A percentile compares a stretch with the other conserved stretches of the same genome.
These are phyloP conservation scores for Lates japonicus DNA, from an alignment of 2,797 vertebrate genomes.

Conservation along the genomic window DNA sequence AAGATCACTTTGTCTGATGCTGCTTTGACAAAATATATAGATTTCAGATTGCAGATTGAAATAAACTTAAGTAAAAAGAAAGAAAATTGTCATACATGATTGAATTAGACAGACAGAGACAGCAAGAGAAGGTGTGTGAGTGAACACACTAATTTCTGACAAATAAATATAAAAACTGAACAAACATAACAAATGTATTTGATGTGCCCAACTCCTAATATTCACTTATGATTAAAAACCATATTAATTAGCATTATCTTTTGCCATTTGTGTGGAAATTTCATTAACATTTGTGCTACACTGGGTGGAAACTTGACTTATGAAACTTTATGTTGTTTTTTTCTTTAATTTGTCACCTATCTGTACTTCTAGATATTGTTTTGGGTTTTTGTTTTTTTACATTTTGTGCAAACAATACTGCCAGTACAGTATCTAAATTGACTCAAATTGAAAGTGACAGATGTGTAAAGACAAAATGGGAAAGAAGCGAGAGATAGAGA, in stretches of 20 bases:
- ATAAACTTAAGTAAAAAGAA: no score
- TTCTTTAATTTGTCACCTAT: not conserved
- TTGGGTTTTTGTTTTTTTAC: not conserved
- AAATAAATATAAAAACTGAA: not conserved
- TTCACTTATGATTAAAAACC: not conserved
- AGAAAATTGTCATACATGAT: not conserved
- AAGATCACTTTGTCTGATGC: conserved; percentile 4
- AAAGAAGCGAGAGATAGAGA: not conserved
- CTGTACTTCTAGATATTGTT: not conserved
- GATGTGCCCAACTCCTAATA: not conserved
- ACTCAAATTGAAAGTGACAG: conserved; percentile 24
- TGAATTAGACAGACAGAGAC: not conserved
- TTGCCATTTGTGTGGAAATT: not conserved
- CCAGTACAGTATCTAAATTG: not conserved
- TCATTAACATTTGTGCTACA: not conserved
- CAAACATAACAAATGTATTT: not conserved
- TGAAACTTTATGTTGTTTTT: not conserved
- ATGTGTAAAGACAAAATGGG: conserved; percentile 17
- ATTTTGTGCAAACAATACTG: not conserved
- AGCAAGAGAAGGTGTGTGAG: no score
- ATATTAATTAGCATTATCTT: not conserved
- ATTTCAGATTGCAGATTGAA: not conserved
- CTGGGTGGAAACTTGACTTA: not conserved
- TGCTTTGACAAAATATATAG: not conserved
- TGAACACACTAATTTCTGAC: no score